Evolutionary conservation across 2,888 invertebrate genomes (phyloP).

Genomic region (Ptychoptera albimana): DNA sequence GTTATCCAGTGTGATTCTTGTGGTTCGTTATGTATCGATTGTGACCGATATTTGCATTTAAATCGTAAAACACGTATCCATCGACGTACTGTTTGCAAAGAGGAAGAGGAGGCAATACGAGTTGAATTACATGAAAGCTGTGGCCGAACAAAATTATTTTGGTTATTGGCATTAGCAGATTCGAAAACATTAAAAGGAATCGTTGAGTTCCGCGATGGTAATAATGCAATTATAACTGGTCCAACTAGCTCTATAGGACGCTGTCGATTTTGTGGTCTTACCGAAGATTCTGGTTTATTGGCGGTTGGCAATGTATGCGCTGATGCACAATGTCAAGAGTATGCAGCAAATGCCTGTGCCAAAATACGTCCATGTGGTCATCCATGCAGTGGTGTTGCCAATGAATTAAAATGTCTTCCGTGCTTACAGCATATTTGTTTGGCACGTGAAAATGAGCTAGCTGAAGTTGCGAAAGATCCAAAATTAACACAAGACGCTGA

Average conservation of each 20-base stretch:
- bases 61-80: conserved; percentile 75
- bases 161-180: conserved; percentile 86
- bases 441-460: conserved; percentile 23
- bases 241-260: conserved; percentile 44
- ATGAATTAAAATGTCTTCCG: conserved; percentile 71
- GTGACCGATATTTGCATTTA: conserved; percentile 88
- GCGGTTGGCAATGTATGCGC: conserved; percentile 89
- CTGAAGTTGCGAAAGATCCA: conserved; percentile 23
- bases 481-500: conserved; percentile 87
- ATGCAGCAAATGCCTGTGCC: conserved; percentile 49
- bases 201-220: conserved; percentile 76
- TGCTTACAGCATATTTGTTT: conserved; percentile 77
- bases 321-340: conserved; percentile 82
- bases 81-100: conserved; percentile 66
- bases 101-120: conserved; percentile 89
- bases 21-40: conserved; percentile 88
- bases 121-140: conserved; percentile 96
- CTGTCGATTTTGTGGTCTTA: conserved; percentile 83
- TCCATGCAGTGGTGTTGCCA: conserved; percentile 82
- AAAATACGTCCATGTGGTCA: conserved; percentile 79
- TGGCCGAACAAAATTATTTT: conserved; percentile 88
- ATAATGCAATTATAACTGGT: conserved; percentile 31
- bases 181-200: conserved; percentile 80
- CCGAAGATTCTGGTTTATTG: conserved; percentile 65
- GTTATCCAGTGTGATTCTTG: conserved; percentile 85